Conservation (phyloP, 2,797 vertebrate genomes). For the Otus scops region DNA sequence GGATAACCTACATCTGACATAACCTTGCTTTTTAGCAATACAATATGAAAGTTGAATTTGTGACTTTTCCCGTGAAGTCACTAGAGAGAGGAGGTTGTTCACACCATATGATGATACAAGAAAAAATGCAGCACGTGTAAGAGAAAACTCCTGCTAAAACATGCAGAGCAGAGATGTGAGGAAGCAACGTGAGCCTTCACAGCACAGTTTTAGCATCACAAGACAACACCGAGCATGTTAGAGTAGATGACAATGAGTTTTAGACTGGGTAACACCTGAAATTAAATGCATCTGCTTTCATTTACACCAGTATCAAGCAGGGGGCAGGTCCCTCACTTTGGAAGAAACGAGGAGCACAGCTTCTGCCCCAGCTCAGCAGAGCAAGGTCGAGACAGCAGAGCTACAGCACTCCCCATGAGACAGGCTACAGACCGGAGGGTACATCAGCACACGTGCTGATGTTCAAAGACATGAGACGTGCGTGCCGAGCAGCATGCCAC, state of each 20-base stretch:
- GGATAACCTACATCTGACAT: background rate
- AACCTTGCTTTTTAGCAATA: background rate
- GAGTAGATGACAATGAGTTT: background rate
- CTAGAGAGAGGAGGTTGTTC: background rate
- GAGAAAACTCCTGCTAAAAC: background rate
- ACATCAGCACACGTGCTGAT: background rate
- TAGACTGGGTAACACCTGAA: background rate
- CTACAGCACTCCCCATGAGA: background rate
- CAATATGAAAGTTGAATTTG: background rate
- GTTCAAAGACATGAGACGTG: background rate
- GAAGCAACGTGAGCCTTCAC: background rate
- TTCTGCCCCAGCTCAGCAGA: background rate
- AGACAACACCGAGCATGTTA: background rate
- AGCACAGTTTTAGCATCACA: background rate
- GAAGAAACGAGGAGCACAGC: background rate
- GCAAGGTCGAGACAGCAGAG: background rate
- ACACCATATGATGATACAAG: background rate
- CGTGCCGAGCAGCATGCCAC: background rate
- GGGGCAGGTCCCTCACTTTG: accelerated
- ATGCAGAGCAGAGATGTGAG: background rate
- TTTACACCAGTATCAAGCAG: background rate
- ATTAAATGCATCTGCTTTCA: background rate
- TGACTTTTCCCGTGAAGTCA: background rate
- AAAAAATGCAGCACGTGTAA: background rate
- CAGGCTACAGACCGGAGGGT: background rate